Percentiles rank a stretch among this genome's conserved stretches.
Conservation (phyloP, 2,888 invertebrate genomes). For the Noctua janthina region DNA sequence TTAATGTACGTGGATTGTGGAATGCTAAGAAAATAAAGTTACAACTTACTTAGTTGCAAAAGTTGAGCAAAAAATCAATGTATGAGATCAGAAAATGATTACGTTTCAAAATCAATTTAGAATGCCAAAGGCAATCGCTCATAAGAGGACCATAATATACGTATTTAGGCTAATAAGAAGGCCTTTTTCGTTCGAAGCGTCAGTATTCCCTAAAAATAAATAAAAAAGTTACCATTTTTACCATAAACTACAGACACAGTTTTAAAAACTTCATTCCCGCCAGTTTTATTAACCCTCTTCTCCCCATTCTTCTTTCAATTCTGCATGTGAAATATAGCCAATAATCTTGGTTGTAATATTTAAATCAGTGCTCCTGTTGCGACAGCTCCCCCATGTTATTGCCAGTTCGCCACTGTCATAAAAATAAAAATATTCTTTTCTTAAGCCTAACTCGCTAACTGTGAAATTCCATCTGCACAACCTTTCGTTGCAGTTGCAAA, state of each 20-base stretch:
- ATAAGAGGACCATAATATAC: conserved; percentile 6
- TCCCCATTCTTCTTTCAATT: conserved; percentile 37
- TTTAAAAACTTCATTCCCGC: conserved; percentile 20
- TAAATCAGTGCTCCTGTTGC: conserved; percentile 73
- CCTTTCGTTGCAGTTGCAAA: conserved; percentile 77
- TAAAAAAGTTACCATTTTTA: neutral
- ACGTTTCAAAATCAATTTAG: conserved; percentile 42
- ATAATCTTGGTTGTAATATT: conserved; percentile 77
- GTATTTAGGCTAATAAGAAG: conserved; percentile 28
- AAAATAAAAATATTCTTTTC: conserved; percentile 60
- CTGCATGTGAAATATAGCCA: conserved; percentile 54
- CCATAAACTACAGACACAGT: neutral
- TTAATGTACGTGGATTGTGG: conserved; percentile 64
- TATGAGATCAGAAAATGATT: conserved; percentile 28
- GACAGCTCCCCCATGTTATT: conserved; percentile 73
- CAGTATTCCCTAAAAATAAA: neutral
- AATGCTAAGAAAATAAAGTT: conserved; percentile 50
- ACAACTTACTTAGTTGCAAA: conserved; percentile 27
- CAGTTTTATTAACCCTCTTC: conserved; percentile 21
- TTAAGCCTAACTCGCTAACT: conserved; percentile 74
- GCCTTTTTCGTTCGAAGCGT: neutral
- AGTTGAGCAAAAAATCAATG: conserved; percentile 33
- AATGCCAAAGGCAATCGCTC: conserved; percentile 13
- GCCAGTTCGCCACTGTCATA: conserved; percentile 63
- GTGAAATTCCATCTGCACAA: conserved; percentile 79